Conservation (phyloP, 1,140 invertebrate genomes). For the Drosophila prosaltans region DNA sequence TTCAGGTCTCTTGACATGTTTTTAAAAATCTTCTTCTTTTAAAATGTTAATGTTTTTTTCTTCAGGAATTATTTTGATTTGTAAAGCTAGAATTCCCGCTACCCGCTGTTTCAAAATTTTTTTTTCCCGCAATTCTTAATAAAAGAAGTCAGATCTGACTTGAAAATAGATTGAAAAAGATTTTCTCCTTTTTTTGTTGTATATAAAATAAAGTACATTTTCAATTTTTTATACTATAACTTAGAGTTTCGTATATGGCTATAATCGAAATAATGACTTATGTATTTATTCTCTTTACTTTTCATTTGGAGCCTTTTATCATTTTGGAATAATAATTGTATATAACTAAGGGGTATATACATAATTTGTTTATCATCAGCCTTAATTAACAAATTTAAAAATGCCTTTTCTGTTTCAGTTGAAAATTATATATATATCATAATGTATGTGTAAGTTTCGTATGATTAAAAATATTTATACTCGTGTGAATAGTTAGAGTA, state of each 20-base stretch:
- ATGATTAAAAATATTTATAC: background rate
- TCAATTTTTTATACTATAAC: background rate
- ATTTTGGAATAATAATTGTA: background rate
- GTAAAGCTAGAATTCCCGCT: no score
- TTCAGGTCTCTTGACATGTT: no score
- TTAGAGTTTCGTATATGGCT: background rate
- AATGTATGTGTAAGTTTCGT: background rate
- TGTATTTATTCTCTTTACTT: background rate
- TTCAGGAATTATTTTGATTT: no score
- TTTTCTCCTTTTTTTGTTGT: no score
- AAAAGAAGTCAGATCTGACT: no score
- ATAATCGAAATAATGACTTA: background rate
- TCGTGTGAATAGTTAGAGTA: background rate
- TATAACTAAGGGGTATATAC: background rate
- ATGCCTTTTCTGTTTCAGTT: constrained; percentile 25
- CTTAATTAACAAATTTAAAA: constrained; percentile 59
- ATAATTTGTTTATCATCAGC: constrained; percentile 63
- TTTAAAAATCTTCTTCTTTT: no score
- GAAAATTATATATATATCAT: background rate
- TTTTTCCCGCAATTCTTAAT: no score
- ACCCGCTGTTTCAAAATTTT: no score
- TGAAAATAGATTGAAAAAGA: no score
- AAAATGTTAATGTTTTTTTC: no score
- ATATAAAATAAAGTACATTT: background rate
- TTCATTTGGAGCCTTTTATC: no score